These are phyloP conservation scores for Phyto melanocephala DNA, from an alignment of 2,888 invertebrate genomes.

Conservation along the genomic window DNA sequence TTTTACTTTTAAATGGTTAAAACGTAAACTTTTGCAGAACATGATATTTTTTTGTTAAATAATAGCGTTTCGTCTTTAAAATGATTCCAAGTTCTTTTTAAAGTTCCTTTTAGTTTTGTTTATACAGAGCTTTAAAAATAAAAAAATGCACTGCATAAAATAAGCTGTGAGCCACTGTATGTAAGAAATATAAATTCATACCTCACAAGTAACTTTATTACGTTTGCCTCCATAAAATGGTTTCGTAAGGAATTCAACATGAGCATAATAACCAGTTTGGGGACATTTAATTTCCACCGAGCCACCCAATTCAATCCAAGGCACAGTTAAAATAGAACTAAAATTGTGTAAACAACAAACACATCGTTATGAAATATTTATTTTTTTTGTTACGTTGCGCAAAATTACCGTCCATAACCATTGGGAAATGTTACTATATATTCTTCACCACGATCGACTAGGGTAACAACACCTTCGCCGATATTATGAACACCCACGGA, in stretches of 20 bases:
- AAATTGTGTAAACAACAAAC: slow-evolving; percentile 25
- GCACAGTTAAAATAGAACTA: slow-evolving; percentile 97
- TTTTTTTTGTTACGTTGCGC: no score
- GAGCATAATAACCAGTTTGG: slow-evolving; percentile 95
- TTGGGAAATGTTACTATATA: slow-evolving; percentile 98
- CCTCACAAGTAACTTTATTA: slow-evolving; percentile 91
- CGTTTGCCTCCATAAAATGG: slow-evolving; percentile 99
- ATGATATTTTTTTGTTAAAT: no score
- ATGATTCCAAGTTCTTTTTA: no score
- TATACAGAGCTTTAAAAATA: no score
- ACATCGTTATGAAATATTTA: neutral
- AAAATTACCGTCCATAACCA: slow-evolving; percentile 92
- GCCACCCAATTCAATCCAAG: slow-evolving; percentile 99
- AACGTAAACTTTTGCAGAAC: no score
- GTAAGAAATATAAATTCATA: slow-evolving; percentile 76
- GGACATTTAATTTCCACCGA: slow-evolving; percentile 92
- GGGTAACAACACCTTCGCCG: slow-evolving; percentile 94
- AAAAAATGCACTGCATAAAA: no score
- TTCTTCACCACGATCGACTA: slow-evolving; percentile 94
- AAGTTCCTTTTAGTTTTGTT: no score
- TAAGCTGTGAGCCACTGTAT: no score
- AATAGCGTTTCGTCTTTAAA: no score
- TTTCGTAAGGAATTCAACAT: slow-evolving; percentile 97
- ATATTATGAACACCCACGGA: slow-evolving; percentile 99
- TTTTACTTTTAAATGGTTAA: no score